These are phyloP conservation scores for Tipula confusa DNA, from an alignment of 2,888 invertebrate species.

Conservation along the genomic window DNA sequence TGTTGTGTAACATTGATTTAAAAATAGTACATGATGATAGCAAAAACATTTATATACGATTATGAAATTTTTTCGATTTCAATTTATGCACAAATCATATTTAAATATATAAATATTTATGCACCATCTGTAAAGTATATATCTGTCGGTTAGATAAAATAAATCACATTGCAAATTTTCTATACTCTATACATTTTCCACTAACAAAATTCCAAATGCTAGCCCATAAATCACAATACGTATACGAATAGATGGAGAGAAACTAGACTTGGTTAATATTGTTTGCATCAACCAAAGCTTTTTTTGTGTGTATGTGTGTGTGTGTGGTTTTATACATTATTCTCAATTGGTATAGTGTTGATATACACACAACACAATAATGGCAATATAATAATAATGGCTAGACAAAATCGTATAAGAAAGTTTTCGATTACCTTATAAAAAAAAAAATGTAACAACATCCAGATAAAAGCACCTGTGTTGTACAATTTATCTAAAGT, in stretches of 20 bases:
- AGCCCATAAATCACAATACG: background rate
- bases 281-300: background rate
- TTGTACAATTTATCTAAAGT: background rate
- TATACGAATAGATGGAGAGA: background rate
- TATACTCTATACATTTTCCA: background rate
- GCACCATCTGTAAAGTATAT: background rate
- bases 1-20: too few relatives aligned
- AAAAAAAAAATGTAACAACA: background rate
- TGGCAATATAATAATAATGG: background rate
- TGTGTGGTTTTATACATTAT: background rate
- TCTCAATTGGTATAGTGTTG: background rate
- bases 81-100: too few relatives aligned
- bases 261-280: background rate
- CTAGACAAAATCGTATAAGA: background rate
- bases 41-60: too few relatives aligned
- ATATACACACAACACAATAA: background rate
- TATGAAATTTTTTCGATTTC: too few relatives aligned
- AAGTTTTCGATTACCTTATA: slow-evolving; percentile 5
- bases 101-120: background rate
- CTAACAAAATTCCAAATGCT: background rate
- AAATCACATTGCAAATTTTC: background rate
- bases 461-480: background rate
- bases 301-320: background rate
- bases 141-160: background rate
- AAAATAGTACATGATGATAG: too few relatives aligned